Evolutionary conservation across 1,140 invertebrate species (phyloP), one percentile per base, ranked within the genome.

Genomic region (Aleiodes sp.): DNA sequence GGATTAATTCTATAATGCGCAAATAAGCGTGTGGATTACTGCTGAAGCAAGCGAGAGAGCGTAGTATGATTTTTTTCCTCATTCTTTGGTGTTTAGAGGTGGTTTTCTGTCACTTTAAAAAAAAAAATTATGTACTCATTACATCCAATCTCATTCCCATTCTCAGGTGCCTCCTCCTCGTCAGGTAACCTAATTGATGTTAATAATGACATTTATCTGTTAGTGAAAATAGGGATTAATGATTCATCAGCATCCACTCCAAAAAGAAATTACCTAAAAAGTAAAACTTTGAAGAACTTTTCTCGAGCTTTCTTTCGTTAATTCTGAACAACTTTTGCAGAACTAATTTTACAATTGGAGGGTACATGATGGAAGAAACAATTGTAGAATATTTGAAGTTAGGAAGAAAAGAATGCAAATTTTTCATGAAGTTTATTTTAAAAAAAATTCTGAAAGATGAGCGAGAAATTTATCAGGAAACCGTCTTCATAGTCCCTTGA

Each of bases 1-100:
- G 39, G 62, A 64, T 46, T 60, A 16, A 61, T 65, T 63, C 6
- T 8, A 4, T 24, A 21, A 26, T 46, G 61, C 46, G 39, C 56
- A 67, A 67, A 52, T 59, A 76, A 78, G 77, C 77, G 73, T 71
- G n/a, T n/a, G 35, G 76, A 52, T 64, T 73, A 67, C 72, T 72
- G 78, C 74, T 62, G 70, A 81, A 82, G 78, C 80, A 83, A 82
- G 82, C 82, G 73, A 80, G 69, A 78, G 77, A 74, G 37, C 35
- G 19, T 35, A n/a, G 46, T 57, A 24, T 60, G 26, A 41, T 67
- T 66, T 65, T 43, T n/a, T 37, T 33, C n/a, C n/a, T 21, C 7
- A 9, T 35, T 4, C 31, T 35, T 35, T 19, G 46, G 21, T 52
- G 6, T 16, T 10, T 52, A 21, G 46, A 52, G 9, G 21, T 24